Conservation (phyloP, 2,888 invertebrate species). For the Epirrhoe tristata region DNA sequence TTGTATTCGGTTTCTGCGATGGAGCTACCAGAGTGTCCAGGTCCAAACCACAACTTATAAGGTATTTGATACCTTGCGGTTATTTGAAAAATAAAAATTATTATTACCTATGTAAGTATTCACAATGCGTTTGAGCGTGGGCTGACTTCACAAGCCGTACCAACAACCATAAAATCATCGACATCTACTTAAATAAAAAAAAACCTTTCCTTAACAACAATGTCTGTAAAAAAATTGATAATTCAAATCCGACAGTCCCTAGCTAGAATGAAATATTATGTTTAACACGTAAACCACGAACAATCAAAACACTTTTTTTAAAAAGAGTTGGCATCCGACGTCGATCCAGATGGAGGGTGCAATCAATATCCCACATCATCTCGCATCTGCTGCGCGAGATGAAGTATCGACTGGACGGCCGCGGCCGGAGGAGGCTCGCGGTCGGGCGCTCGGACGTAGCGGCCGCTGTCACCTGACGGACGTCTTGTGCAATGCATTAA, state of each 20-base stretch:
- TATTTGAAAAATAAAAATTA: too few relatives aligned
- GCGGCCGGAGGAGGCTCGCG: slow-evolving; percentile 4
- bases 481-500: background rate
- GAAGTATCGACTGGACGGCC: slow-evolving; percentile 58
- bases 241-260: slow-evolving; percentile 35
- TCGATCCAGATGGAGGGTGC: slow-evolving; percentile 50
- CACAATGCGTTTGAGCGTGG: too few relatives aligned
- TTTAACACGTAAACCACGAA: slow-evolving; percentile 57
- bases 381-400: slow-evolving; percentile 70
- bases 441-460: background rate
- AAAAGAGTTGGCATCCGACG: slow-evolving; percentile 36
- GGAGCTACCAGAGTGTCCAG: too few relatives aligned
- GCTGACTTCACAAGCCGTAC: background rate
- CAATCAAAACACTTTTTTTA: slow-evolving; percentile 63
- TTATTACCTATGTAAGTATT: too few relatives aligned
- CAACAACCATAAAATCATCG: background rate
- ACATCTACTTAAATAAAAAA: slow-evolving; percentile 21
- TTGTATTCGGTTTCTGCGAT: slow-evolving; percentile 1
- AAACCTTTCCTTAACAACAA: slow-evolving; percentile 14
- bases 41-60: too few relatives aligned
- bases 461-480: slow-evolving; percentile 10
- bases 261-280: slow-evolving; percentile 52
- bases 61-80: too few relatives aligned
- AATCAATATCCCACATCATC: slow-evolving; percentile 40
- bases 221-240: slow-evolving; percentile 30